phyloP scores from a whole-genome alignment of 2,113 vertebrate species.

The Lepisosteus osseus region DNA sequence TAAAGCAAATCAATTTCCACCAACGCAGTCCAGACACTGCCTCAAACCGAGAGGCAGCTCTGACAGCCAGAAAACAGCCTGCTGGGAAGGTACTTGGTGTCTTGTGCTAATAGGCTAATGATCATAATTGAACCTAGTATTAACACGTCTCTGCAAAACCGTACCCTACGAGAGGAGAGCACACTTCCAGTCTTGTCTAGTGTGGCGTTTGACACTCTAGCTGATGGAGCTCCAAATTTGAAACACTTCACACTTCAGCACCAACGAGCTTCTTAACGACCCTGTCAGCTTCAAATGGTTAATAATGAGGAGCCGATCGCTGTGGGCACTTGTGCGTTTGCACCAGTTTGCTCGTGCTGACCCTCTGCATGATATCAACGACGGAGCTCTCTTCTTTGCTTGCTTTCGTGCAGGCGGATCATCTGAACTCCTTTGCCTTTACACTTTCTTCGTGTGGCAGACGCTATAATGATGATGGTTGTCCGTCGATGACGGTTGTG shows the following conservation, averaged over 20 bases:
- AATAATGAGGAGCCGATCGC: slow-evolving; percentile 44
- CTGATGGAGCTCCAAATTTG: slow-evolving; percentile 26
- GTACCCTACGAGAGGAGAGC: slow-evolving; percentile 7
- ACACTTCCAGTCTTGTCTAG: not conserved
- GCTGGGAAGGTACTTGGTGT: slow-evolving; percentile 2
- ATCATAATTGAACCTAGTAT: slow-evolving; percentile 19
- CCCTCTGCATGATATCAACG: slow-evolving; percentile 35
- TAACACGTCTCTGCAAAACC: slow-evolving; percentile 20
- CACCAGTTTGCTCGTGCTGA: slow-evolving; percentile 31
- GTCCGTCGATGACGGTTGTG: no score
- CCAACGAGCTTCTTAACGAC: slow-evolving; percentile 43
- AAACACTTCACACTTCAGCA: slow-evolving; percentile 51
- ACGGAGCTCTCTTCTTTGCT: not conserved
- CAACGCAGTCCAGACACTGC: no score
- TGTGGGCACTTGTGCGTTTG: slow-evolving; percentile 35
- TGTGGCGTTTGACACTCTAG: not conserved
- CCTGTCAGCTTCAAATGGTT: slow-evolving; percentile 38
- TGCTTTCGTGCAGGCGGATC: no score
- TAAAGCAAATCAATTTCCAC: no score
- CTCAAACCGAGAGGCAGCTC: not conserved
- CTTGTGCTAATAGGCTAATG: slow-evolving; percentile 3
- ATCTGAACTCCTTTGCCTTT: no score
- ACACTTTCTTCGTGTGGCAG: no score
- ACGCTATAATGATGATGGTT: no score
- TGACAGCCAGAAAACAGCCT: not conserved